Base-by-base conservation (phyloP, 2,888 invertebrate species). In the Ochlodes sylvanus region DNA sequence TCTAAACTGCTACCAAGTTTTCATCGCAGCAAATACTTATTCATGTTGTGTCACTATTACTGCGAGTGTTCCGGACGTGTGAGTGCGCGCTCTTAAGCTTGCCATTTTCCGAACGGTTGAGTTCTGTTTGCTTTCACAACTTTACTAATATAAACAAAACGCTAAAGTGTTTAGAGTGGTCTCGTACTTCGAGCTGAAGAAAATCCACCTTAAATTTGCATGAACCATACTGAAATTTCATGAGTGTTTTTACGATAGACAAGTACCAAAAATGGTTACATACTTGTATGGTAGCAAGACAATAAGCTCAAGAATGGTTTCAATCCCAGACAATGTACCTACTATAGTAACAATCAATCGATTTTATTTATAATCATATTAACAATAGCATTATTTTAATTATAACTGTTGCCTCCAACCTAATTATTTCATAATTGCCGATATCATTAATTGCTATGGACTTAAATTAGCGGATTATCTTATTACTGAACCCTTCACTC, bases 81-180 rank as follows among this genome's bases (percentile, higher is more conserved):
- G 50, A 17, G 44, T 17, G 44, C 4, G 52, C 52, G 54, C 47
- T 61, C 52, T 62, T n/a, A 54, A 70, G 68, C 52, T 64, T 58
- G 62, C 65, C 41, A 57, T 65, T 64, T 54, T 44, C 32, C 58
- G 62, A 63, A 56, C 64, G 56, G 56, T 21, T 63, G 55, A 71
- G 69, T 69, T 64, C 27, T 57, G 63, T 71, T 71, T 71, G 61
- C 71, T 63, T 69, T 70, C 68, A 69, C 76, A 76, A 77, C 75
- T 79, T 73, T 71, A 78, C 73, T 75, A 80, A 79, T 75, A 77
- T 80, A 79, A 82, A 84, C 80, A 83, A 79, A 82, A 82, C 76
- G 74, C 19, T 47, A 50, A 61, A 63, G 62, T 54, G 41, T 50
- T 50, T 50, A 50, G 19, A 50, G 19, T 50, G 19, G 50, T 50